Base-by-base conservation (phyloP, 2,888 invertebrate species). In the Zelleria hepariella region DNA sequence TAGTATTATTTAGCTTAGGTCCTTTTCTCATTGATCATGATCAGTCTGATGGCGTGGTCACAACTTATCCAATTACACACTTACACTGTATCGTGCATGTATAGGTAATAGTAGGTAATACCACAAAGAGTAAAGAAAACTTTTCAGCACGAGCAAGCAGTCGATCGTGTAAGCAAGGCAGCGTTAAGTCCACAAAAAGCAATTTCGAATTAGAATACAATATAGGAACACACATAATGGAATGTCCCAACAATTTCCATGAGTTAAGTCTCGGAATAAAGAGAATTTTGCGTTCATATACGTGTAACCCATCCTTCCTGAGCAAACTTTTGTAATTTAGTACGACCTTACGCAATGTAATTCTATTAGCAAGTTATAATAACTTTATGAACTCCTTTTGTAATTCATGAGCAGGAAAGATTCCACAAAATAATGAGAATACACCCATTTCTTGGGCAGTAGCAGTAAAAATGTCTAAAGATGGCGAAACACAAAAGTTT, bases 261-360 rank as follows among this genome's bases (percentile, higher is more conserved):
- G 32, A 42, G 32, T 42, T 42, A 42, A 15, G 32, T 10, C 32
- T 42, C 32, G 15, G 15, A 42, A 42, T 42, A 42, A 42, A 42
- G 32, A 42, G 32, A 42, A 42, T 42, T 42, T 42, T 15, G 15
- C 32, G 32, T 42, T 42, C 32, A 42, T 42, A 42, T 42, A 42
- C 32, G 32, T 42, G 32, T 42, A 42, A 58, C 10, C 61, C 55
- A 61, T 61, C 51, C 60, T 61, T 21, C 48, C 54, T 56, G 7
- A 8, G 15, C 10, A 47, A 57, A 57, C 23, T 57, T 57, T 47
- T 47, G 57, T 57, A 47, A 57, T 57, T 47, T 47, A 21, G 23
- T 21, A 42, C 55, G 7, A 53, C 15, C 53, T 26, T 55, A 55
- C 55, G 55, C 18, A 24, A 57, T 23, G 47, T 57, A 57, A 57